phyloP scores from a whole-genome alignment of 2,113 vertebrate genomes.

The Camelus bactrianus region DNA sequence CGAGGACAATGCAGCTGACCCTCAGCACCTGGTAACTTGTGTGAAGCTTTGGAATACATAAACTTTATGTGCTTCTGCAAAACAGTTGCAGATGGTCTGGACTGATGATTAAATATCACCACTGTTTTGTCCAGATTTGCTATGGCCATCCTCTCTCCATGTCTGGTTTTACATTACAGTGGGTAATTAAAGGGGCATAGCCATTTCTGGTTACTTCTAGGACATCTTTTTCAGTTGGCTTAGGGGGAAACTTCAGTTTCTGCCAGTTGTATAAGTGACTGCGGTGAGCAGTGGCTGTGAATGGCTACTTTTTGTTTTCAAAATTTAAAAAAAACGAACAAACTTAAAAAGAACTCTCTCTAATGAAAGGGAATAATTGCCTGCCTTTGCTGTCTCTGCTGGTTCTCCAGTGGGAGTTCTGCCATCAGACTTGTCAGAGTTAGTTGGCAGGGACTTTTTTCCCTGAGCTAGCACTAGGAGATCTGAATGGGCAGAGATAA shows the following conservation, averaged over 20 bases:
- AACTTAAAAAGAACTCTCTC: constrained; percentile 27
- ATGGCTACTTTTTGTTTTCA: constrained; percentile 63
- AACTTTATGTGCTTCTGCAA: constrained; percentile 77
- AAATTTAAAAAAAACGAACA: constrained; percentile 23
- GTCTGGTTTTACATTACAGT: constrained; percentile 67
- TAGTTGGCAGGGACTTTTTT: constrained; percentile 52
- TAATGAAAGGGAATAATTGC: constrained; percentile 64
- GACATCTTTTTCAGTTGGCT: constrained; percentile 51
- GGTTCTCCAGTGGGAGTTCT: constrained; percentile 44
- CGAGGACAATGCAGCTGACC: constrained; percentile 72
- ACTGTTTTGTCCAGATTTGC: constrained; percentile 76
- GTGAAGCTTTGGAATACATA: constrained; percentile 78
- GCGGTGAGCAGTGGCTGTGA: constrained; percentile 29
- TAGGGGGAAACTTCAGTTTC: constrained; percentile 37
- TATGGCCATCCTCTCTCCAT: constrained; percentile 48
- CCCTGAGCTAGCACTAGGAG: background rate
- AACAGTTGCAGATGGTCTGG: constrained; percentile 87
- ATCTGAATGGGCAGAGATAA: background rate
- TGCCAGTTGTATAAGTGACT: constrained; percentile 52
- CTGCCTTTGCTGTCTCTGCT: background rate
- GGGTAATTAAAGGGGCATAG: constrained; percentile 77
- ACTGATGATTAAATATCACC: constrained; percentile 82
- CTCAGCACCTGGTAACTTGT: constrained; percentile 81
- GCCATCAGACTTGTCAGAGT: constrained; percentile 19
- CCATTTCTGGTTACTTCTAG: constrained; percentile 53